Evolutionary conservation across 2,797 vertebrate genomes (phyloP), one percentile per base, ranked within the genome.

Genomic region (Dipus sagitta): DNA sequence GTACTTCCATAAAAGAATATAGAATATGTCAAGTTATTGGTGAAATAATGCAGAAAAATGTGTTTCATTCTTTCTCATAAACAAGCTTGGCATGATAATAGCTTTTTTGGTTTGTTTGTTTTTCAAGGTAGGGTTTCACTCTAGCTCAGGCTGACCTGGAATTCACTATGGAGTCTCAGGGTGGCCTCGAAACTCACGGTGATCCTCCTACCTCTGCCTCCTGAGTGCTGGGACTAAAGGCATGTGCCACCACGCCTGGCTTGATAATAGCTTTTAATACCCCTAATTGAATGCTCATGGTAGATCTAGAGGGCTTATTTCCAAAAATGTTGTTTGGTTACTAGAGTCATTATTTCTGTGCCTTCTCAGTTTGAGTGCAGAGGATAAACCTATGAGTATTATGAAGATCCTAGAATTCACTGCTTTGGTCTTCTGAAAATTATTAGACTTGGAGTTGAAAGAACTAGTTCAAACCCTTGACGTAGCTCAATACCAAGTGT

Each of bases 1-100:
- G 24, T 26, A 86, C 68, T 82, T 92, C 64, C 32, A 68, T 88
- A 28, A 89, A 90, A 80, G 47, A 89, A 80, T 76, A 64, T 2
- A 74, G 28, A 89, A 10, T 90, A 67, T 76, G 38, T 92, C 17
- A 89, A 89, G 58, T 9, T 17, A 88, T 47, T 47, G 52, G 32
- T 90, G 54, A 85, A 93, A 77, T 84, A 83, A 72, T 72, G 67
- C 5, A 26, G 67, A 38, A 86, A 18, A 28, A 67, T 80, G 82
- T 83, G 24, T 70, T 86, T 88, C 23, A n/a, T 85, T 28, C 15
- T 47, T 88, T 91, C n/a, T 95, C 58, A 17, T 92, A 80, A 90
- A 47, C 13, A 83, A 88, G 64, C 23, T 65, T 90, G n/a, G 11
- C 65, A 0, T 84, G 58, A 6, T 86, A 75, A 88, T 77, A 75